A percentile compares a stretch with the other conserved stretches of the same genome.
phyloP scores from a whole-genome alignment of 2,113 vertebrate species.

The Eretmochelys imbricata region DNA sequence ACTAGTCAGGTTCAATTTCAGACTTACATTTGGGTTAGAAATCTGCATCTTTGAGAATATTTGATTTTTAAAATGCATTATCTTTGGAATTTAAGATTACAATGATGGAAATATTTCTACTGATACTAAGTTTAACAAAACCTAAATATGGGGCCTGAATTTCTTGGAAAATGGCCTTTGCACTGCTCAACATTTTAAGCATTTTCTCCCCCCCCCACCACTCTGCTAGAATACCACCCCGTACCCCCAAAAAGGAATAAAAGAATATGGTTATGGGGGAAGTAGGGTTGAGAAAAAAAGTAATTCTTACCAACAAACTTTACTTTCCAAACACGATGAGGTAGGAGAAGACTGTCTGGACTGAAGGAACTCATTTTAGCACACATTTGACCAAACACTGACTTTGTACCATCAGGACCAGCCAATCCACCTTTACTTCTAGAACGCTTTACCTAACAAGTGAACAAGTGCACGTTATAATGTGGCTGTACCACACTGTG shows the following conservation, averaged over 20 bases:
- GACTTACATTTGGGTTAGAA: not conserved
- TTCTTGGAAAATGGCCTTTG: not conserved
- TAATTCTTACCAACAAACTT: constrained; percentile 94
- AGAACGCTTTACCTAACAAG: constrained; percentile 94
- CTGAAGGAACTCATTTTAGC: constrained; percentile 98
- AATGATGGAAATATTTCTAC: not conserved
- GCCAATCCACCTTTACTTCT: constrained; percentile 98
- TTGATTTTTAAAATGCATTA: not conserved
- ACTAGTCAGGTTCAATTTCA: not conserved
- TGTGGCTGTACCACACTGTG: not conserved
- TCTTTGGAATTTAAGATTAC: not conserved
- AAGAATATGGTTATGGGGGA: not conserved
- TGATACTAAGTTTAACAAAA: not conserved
- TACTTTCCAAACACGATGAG: constrained; percentile 98
- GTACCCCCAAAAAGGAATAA: not conserved
- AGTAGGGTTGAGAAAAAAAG: accelerated
- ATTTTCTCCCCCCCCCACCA: not conserved
- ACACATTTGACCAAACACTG: constrained; percentile 99
- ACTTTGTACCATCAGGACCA: constrained; percentile 97
- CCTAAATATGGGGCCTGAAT: not conserved
- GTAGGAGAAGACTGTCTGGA: constrained; percentile 95
- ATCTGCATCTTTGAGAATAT: not conserved
- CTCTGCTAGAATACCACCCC: not conserved
- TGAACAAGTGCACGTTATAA: not conserved
- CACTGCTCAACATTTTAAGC: not conserved